Base-by-base conservation (phyloP, 2,888 invertebrate genomes). In the Phlogophora meticulosa region DNA sequence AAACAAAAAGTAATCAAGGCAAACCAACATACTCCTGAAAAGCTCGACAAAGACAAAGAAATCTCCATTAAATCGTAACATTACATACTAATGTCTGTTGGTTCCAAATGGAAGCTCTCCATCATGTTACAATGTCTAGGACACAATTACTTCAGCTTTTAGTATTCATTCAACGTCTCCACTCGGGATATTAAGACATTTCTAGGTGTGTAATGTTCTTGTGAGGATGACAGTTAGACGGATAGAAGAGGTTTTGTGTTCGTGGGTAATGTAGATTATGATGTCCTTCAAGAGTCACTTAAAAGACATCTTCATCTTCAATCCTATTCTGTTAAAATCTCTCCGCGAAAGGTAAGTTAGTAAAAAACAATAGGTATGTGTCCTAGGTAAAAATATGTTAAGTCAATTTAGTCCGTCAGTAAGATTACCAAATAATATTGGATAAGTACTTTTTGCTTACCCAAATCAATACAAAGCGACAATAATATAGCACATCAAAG, bases 131-230 rank as follows among this genome's bases (percentile, higher is more conserved):
- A 32, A 53, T 42, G 42, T 69, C 60, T 59, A 63, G 40, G 42
- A 49, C 66, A 63, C 53, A 43, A 64, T 64, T 65, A 73, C 58
- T 45, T 51, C 32, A 57, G 24, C 28, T 38, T 64, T 78, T 70
- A 79, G 64, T 76, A 79, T 78, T 78, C 79, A 61, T 64, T 57
- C 58, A 20, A 42, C 49, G 66, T 62, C 20, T 10, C 22, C 48
- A 48, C 34, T 68, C 40, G 38, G 59, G 62, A 72, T 64, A 78
- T 72, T 67, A 66, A 15, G 40, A 57, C 32, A 32, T 32, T 42
- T 58, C 42, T 55, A 61, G 48, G 24, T 58, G 60, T 58, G 57
- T 45, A 68, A 65, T 58, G 17, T 66, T 45, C 60, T 55, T 61
- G 28, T 57, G 34, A 62, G 38, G 46, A 51, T 34, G 15, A 1